phyloP scores from a whole-genome alignment of 2,797 vertebrate species.

The Notamacropus eugenii region DNA sequence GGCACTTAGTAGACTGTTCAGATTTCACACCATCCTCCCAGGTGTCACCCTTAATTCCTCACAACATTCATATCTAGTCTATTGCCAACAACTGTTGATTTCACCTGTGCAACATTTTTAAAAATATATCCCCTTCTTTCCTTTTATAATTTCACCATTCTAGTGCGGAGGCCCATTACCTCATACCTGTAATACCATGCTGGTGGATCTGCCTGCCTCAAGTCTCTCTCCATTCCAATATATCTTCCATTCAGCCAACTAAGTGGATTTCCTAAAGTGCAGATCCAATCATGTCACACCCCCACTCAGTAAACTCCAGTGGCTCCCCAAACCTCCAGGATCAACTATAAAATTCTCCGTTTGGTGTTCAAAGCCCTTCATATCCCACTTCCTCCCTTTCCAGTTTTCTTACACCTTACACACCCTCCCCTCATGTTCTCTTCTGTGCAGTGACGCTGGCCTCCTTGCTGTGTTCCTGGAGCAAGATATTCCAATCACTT shows the following conservation, averaged over 20 bases:
- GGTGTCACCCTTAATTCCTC: neutral
- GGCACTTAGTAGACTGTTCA: no score
- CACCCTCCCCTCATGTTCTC: neutral
- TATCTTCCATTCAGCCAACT: neutral
- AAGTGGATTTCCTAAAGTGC: neutral
- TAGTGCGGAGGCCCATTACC: neutral
- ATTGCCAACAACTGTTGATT: neutral
- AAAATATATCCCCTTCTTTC: neutral
- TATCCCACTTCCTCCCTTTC: neutral
- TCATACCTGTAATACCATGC: neutral
- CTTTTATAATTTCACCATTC: neutral
- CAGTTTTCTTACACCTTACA: no score
- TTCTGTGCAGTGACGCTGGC: neutral
- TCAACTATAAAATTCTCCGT: neutral
- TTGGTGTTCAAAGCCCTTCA: neutral
- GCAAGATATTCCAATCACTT: neutral
- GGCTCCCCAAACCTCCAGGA: neutral
- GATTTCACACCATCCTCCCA: neutral
- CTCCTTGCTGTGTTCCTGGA: neutral
- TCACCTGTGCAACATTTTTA: neutral
- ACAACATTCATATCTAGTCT: neutral
- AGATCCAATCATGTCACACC: neutral
- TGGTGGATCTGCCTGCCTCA: neutral
- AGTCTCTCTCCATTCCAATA: neutral
- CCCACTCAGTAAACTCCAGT: neutral